phyloP scores from a whole-genome alignment of 1,140 invertebrate genomes.

The Tyrophagus putrescentiae region DNA sequence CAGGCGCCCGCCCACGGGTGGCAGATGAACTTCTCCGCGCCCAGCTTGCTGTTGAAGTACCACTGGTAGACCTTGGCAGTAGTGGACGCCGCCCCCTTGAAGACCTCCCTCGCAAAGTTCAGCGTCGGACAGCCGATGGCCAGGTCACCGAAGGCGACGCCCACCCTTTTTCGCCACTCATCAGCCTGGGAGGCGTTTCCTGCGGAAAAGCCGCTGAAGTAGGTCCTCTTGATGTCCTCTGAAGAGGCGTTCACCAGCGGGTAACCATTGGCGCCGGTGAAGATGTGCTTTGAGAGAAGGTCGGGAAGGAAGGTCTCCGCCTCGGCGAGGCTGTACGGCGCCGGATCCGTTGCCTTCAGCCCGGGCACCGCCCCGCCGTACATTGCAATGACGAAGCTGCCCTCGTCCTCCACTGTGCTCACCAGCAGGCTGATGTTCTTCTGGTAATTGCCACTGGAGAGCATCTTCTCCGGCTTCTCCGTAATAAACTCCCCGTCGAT shows the following conservation, averaged over 20 bases:
- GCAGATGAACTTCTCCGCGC: neutral
- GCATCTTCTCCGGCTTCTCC: slow-evolving; percentile 58
- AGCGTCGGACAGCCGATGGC: slow-evolving; percentile 68
- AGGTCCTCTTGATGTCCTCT: neutral
- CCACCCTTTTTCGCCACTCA: slow-evolving; percentile 1
- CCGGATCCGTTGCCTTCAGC: neutral
- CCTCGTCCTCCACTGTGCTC: slow-evolving; percentile 85
- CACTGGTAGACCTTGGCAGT: slow-evolving; percentile 11
- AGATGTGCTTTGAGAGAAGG: neutral
- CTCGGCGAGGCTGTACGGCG: neutral
- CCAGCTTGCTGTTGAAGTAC: slow-evolving; percentile 11
- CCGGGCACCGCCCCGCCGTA: slow-evolving; percentile 36
- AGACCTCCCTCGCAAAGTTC: slow-evolving; percentile 4
- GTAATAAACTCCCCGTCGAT: slow-evolving; percentile 79
- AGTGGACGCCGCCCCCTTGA: neutral
- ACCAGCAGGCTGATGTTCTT: slow-evolving; percentile 68
- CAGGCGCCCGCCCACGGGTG: slow-evolving; percentile 72
- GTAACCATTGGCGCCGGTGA: too few species aligned
- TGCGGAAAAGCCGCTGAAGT: neutral
- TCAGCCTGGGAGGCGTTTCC: neutral
- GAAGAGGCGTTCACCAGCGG: neutral
- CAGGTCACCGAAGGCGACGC: slow-evolving; percentile 52
- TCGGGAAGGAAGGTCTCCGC: neutral
- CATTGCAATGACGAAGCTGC: slow-evolving; percentile 83
- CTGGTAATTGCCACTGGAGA: slow-evolving; percentile 72